Base-by-base conservation (phyloP, 2,888 invertebrate genomes). In the Ceraclea dissimilis region DNA sequence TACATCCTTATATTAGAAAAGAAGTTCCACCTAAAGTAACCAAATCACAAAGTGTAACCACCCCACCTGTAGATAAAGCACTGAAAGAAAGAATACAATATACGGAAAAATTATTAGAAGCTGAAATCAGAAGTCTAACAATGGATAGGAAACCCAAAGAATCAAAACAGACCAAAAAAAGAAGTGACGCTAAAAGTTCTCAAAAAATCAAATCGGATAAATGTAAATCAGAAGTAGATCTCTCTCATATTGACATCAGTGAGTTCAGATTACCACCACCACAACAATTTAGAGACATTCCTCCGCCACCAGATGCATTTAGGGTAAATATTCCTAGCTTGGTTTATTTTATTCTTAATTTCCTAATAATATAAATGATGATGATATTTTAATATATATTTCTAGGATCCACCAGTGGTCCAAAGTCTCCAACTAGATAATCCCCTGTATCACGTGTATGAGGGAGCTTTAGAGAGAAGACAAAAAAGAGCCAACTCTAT, bases 221-320 rank as follows among this genome's bases (percentile, higher is more conserved):
- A 67, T 81, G 82, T 1, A 81, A 74, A 66, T 83, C 83, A 11
- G 82, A 81, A 65, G 71, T 83, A 22, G 78, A 83, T 65, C 70
- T 83, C 21, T 75, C 79, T 34, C 78, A 77, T 63, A 73, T 79
- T 54, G 64, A 67, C n/a, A 76, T 76, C 51, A 78, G 81, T 63
- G 84, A 87, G 66, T 78, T 87, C 1, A 74, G 80, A 22, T 70
- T 86, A 59, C 90, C 89, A 22, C 91, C 91, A 1, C 91, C 91
- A 1, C 87, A 89, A 67, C 89, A 90, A 71, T 91, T 91, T 66
- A 82, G 88, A 69, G 90, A 90, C 71, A 84, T 84, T 50, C 85
- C 87, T 18, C 84, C 88, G 43, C 89, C 89, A 8, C 88, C 87
- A 0, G 87, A 87, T 64, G 81, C 83, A 65, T 88, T 88, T 65